Conservation (phyloP, 2,797 vertebrate genomes). For the Ctenochaetus hawaiiensis region DNA sequence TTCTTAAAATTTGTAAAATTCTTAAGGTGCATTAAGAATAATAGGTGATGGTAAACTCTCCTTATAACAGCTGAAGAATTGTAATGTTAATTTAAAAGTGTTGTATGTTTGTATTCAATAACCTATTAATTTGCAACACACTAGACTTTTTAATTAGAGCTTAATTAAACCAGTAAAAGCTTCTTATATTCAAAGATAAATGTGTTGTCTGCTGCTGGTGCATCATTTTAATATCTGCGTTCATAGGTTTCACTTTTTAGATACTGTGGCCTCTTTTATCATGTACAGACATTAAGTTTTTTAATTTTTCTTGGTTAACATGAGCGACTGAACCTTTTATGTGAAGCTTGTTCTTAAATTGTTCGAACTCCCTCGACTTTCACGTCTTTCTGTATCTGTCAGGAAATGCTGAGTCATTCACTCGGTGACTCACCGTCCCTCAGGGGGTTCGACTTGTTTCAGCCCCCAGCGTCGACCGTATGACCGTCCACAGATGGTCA, state of each 20-base stretch:
- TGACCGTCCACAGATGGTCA: constrained; percentile 57
- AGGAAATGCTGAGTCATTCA: constrained; percentile 75
- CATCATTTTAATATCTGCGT: not conserved
- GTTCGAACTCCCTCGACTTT: not conserved
- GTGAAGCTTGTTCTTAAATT: constrained; percentile 6
- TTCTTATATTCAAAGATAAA: not conserved
- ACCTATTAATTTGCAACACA: too few species aligned
- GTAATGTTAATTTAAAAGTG: too few species aligned
- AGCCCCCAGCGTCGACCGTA: constrained; percentile 50
- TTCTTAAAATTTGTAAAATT: too few species aligned
- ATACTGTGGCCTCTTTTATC: not conserved
- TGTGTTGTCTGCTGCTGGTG: not conserved
- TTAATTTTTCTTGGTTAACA: too few species aligned
- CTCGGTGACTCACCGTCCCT: constrained; percentile 62
- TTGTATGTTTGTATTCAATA: too few species aligned
- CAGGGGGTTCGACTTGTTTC: constrained; percentile 44
- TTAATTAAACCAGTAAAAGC: not conserved
- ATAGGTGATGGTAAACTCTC: too few species aligned
- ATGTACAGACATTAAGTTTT: too few species aligned
- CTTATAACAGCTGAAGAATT: too few species aligned
- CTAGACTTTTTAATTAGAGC: not conserved
- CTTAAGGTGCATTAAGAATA: too few species aligned
- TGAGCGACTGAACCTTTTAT: not conserved
- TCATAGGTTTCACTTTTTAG: not conserved
- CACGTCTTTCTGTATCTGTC: constrained; percentile 12